Evolutionary conservation across 2,888 invertebrate species (phyloP), one percentile per base, ranked within the genome.

Genomic region (Lycaena phlaeas): DNA sequence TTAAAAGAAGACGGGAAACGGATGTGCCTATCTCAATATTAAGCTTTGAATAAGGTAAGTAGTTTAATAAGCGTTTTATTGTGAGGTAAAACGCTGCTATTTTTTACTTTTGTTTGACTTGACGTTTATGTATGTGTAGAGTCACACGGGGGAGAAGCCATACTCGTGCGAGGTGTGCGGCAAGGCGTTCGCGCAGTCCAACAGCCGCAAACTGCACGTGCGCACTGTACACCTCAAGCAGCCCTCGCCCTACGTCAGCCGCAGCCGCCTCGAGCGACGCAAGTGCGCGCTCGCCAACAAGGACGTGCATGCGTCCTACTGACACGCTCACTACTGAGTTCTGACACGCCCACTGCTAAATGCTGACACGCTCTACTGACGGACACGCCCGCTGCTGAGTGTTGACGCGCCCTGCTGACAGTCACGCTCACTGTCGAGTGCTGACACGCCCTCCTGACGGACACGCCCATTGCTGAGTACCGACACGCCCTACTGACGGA

Each of bases 101-200:
- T n/a, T n/a, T n/a, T n/a, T n/a, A n/a, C n/a, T n/a, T n/a, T n/a
- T n/a, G n/a, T n/a, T n/a, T n/a, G n/a, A n/a, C n/a, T n/a, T n/a
- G n/a, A n/a, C n/a, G n/a, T 11, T 11, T 34, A 4, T 22, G 30
- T 27, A 2, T 4, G 43, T 38, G 0, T 54, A 71, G 69, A 61
- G 66, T 15, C 69, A 70, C 55, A 69, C 69, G 0, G 71, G 71
- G 26, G 69, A 66, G 29, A 78, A 77, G 42, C 75, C 77, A 2
- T 81, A 79, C 57, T 63, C 61, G 36, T 76, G 75, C 45, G 74
- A 74, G 36, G 62, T 73, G 2, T 76, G 75, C 52, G 74, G 72
- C 41, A 75, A 75, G 36, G 65, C 70, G 11, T 76, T 76, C 61
- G 65, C 64, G 4, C 72, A 75, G 53, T 70, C 75, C 36, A 73